Conservation (phyloP, 2,888 invertebrate genomes). For the Chalcis sispes region DNA sequence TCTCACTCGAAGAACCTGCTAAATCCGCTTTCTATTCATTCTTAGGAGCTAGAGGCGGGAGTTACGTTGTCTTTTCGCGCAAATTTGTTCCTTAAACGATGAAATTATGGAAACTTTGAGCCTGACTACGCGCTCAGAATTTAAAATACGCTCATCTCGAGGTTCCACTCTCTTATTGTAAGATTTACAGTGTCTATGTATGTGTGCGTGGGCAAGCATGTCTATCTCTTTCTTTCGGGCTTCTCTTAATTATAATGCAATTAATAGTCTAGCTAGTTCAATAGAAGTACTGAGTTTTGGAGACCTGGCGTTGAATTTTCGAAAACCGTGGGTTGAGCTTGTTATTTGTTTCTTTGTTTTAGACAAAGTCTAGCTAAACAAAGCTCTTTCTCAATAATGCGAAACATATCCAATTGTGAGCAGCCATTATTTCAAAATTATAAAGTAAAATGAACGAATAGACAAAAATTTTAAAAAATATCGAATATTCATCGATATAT, state of each 20-base stretch:
- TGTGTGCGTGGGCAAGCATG: not conserved
- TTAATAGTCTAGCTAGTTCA: constrained; percentile 27
- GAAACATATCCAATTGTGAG: too few species aligned
- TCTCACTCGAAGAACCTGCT: constrained; percentile 35
- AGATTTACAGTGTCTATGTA: not conserved
- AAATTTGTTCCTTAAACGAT: constrained; percentile 59
- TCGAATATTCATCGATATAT: too few species aligned
- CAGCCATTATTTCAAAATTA: too few species aligned
- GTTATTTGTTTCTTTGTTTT: too few species aligned
- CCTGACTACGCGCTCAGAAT: constrained; percentile 46
- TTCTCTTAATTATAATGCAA: constrained; percentile 42
- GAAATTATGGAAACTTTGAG: constrained; percentile 57
- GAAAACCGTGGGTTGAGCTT: not conserved
- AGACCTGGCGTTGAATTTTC: not conserved
- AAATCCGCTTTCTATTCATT: constrained; percentile 53
- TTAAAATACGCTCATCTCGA: too few species aligned
- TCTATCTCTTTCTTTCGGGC: not conserved
- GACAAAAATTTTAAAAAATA: too few species aligned
- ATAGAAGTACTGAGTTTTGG: not conserved
- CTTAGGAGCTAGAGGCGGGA: constrained; percentile 3
- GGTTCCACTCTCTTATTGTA: constrained; percentile 3
- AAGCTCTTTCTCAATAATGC: too few species aligned
- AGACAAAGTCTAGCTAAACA: too few species aligned
- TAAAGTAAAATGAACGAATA: too few species aligned
- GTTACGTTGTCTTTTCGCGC: constrained; percentile 49